phyloP scores from a whole-genome alignment of 2,113 vertebrate genomes.

The Festucalex cinctus region DNA sequence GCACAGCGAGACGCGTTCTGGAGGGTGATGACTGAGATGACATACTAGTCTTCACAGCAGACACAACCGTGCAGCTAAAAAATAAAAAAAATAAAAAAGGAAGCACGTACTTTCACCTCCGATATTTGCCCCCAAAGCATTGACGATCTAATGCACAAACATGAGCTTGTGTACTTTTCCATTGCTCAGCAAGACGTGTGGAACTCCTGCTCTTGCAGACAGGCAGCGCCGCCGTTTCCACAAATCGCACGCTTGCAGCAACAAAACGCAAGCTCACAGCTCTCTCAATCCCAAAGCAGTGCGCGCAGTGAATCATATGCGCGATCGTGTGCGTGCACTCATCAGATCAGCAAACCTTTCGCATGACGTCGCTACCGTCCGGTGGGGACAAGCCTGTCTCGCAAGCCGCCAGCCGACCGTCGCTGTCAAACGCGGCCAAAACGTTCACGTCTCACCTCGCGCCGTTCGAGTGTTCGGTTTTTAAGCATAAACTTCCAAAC shows the following conservation, averaged over 20 bases:
- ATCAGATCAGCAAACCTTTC: slow-evolving; percentile 14
- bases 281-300: neutral
- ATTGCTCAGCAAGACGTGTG: slow-evolving; percentile 1
- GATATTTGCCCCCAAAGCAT: slow-evolving; percentile 9
- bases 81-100: neutral
- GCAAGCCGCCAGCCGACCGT: neutral
- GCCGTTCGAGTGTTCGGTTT: neutral
- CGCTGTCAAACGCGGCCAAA: neutral
- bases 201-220: slow-evolving; percentile 2
- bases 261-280: neutral
- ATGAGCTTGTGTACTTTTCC: slow-evolving; percentile 25
- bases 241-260: slow-evolving; percentile 11
- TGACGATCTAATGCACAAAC: neutral
- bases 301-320: neutral
- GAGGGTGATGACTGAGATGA: slow-evolving; percentile 10
- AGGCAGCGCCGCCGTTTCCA: slow-evolving; percentile 10
- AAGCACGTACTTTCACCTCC: slow-evolving; percentile 4
- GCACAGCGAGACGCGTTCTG: slow-evolving; percentile 29
- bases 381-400: slow-evolving; percentile 25
- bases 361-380: slow-evolving; percentile 30
- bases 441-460: neutral
- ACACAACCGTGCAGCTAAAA: slow-evolving; percentile 5
- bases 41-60: slow-evolving; percentile 23
- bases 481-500: slow-evolving; percentile 43
- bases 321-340: slow-evolving; percentile 1